These are phyloP conservation scores for Rhyacichthys aspro DNA, from an alignment of 2,797 vertebrate species.

Conservation along the genomic window DNA sequence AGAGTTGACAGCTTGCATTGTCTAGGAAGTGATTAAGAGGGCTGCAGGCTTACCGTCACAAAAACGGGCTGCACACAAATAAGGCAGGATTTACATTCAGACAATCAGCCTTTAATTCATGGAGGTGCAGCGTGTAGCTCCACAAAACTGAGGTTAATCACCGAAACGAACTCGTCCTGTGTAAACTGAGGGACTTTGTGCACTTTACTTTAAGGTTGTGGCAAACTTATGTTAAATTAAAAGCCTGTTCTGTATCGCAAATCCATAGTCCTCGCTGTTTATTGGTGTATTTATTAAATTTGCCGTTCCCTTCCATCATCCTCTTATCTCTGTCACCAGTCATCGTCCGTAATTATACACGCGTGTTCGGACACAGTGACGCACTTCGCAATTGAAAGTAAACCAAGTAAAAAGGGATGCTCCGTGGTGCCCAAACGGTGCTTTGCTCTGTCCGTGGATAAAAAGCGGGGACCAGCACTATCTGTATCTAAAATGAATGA, in stretches of 20 bases:
- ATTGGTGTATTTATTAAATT: too few species aligned
- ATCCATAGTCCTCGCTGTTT: constrained; percentile 2
- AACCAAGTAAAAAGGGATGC: neutral
- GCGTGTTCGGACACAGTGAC: constrained; percentile 32
- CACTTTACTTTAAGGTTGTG: neutral
- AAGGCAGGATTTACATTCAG: neutral
- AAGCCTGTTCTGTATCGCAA: neutral
- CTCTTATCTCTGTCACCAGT: neutral
- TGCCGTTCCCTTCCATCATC: constrained; percentile 16
- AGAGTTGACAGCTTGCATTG: constrained; percentile 62
- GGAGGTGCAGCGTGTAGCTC: neutral
- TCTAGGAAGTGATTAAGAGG: constrained; percentile 52
- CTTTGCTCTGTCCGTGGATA: neutral
- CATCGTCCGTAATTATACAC: neutral
- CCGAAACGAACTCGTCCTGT: neutral
- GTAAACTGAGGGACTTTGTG: neutral
- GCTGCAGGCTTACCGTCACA: neutral
- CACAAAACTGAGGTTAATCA: neutral
- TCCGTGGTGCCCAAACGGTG: neutral
- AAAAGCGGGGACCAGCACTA: neutral
- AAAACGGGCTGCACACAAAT: neutral
- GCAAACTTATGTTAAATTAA: neutral
- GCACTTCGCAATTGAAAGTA: constrained; percentile 31
- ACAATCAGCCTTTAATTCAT: neutral
- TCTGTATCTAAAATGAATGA: neutral